These are phyloP conservation scores for Poeciliopsis infans DNA, from an alignment of 2,797 vertebrate genomes.

Conservation along the genomic window DNA sequence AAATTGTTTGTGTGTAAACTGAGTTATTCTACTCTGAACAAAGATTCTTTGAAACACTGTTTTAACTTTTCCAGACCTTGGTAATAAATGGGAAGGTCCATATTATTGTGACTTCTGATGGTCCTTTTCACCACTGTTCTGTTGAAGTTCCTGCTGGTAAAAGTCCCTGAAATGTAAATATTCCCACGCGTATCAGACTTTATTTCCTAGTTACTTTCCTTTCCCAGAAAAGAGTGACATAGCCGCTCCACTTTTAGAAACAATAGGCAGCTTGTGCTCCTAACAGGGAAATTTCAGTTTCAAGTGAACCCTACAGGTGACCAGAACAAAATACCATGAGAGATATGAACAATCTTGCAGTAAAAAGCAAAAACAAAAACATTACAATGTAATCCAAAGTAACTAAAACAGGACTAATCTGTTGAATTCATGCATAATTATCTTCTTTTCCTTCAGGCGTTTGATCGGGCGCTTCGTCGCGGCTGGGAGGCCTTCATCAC, in stretches of 20 bases:
- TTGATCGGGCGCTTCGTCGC: slow-evolving; percentile 79
- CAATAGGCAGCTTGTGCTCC: slow-evolving; percentile 6
- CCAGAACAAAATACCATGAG: not conserved
- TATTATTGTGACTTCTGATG: not conserved
- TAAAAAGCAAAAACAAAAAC: not conserved
- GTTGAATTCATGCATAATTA: not conserved
- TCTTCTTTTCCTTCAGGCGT: slow-evolving; percentile 61
- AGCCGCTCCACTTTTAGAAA: not conserved
- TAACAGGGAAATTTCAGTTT: not conserved
- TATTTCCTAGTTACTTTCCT: not conserved
- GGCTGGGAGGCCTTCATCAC: slow-evolving; percentile 83
- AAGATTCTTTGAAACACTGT: not conserved
- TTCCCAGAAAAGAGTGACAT: not conserved
- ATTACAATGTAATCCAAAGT: not conserved
- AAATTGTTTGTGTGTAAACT: not conserved
- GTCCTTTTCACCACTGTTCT: not conserved
- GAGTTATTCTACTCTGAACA: not conserved
- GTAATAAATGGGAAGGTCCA: not conserved
- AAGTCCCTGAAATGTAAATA: not conserved
- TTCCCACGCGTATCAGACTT: not conserved
- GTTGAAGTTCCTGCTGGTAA: not conserved
- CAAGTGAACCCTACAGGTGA: not conserved
- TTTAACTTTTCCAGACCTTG: not conserved
- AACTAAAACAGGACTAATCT: not conserved
- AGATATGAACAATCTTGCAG: not conserved